Evolutionary conservation across 2,888 invertebrate genomes (phyloP), one percentile per base, ranked within the genome.

Genomic region (Tinea pellionella): DNA sequence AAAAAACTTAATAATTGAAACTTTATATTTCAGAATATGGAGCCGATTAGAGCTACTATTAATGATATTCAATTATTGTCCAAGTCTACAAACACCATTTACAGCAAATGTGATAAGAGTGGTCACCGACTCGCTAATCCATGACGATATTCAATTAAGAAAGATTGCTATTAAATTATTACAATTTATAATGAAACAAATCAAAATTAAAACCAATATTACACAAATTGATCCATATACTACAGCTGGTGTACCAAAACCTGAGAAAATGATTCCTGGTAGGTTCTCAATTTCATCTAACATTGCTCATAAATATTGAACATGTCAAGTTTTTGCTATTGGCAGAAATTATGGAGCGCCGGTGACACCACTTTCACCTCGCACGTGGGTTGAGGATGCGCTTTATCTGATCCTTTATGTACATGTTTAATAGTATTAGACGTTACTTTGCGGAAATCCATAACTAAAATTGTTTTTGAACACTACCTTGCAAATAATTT

Each of bases 101-200:
- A 90, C 93, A 0, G 74, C 90, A 0, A 75, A 85, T 9, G 90
- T 92, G 0, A 91, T 94, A 0, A 85, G 88, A 24, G 89, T 92
- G 61, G 90, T 93, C 65, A 78, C 92, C 0, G 83, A 90, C 37
- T 88, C 91, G 2, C 83, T 94, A 0, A 82, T 94, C 2, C 91
- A 93, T 76, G 96, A 96, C 67, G 92, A 94, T n/a, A 85, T 96
- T 29, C 88, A 89, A n/a, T 92, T 96, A 29, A 88, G 97, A 32
- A 92, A 94, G 78, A 82, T 90, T n/a, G 91, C 93, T 0, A 77
- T 91, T 7, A 85, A 88, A 24, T 88, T 91, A 0, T 75, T 92
- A 29, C 85, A 90, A 51, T 92, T 89, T 65, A 89, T 92, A 61
- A 78, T 95, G 62, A 90, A 92, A 61, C 94, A 94, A 69, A 90